Evolutionary conservation across 2,888 invertebrate species (phyloP).

Genomic region (Chalcosyrphus nemorum): DNA sequence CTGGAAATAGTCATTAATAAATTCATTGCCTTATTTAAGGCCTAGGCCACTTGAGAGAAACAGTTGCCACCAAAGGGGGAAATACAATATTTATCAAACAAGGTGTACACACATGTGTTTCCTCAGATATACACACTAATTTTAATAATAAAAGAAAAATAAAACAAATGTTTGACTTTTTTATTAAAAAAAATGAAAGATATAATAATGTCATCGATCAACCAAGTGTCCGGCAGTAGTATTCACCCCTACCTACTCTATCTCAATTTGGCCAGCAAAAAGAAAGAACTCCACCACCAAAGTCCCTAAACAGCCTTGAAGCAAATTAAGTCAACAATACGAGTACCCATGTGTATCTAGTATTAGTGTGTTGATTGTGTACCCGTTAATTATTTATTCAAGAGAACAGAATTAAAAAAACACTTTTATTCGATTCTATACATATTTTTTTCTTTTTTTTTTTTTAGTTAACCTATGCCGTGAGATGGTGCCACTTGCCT

Average conservation of each 20-base stretch:
- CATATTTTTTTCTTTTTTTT: background rate
- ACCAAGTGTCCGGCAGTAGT: constrained; percentile 4
- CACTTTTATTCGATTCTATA: background rate
- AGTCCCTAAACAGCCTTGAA: constrained; percentile 29
- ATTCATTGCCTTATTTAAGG: background rate
- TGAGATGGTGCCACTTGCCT: constrained; percentile 17
- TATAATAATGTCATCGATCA: constrained; percentile 44
- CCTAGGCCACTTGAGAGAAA: constrained; percentile 18
- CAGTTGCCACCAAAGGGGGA: constrained; percentile 24
- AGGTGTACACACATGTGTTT: constrained; percentile 1
- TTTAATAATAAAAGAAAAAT: background rate
- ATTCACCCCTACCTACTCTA: background rate
- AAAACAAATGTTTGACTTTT: constrained; percentile 10
- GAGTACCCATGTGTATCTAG: constrained; percentile 1
- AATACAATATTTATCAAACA: constrained; percentile 16
- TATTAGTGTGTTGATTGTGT: constrained; percentile 10
- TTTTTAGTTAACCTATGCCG: background rate
- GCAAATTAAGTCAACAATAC: constrained; percentile 26
- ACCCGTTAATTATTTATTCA: constrained; percentile 45
- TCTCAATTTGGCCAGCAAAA: constrained; percentile 9
- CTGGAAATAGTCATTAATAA: background rate
- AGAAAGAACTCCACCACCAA: constrained; percentile 7
- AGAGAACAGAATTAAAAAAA: constrained; percentile 23
- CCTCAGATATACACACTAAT: background rate
- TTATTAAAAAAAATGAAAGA: background rate